Percentiles rank a stretch among this genome's conserved stretches.
These are phyloP conservation scores for Osmerus mordax DNA, from an alignment of 2,113 vertebrate genomes.

Conservation along the genomic window DNA sequence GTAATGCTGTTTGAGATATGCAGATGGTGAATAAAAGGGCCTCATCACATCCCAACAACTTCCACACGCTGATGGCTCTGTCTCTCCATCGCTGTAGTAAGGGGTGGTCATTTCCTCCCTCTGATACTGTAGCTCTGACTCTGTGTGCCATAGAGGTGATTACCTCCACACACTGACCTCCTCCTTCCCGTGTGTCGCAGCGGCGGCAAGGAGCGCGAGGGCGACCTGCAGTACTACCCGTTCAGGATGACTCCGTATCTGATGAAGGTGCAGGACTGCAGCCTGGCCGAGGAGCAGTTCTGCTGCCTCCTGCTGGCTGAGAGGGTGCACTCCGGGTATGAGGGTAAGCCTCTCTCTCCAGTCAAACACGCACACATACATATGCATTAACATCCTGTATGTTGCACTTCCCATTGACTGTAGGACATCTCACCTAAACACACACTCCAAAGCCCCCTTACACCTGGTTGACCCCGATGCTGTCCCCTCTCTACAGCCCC, in stretches of 20 bases:
- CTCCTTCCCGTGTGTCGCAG: slow-evolving; percentile 50
- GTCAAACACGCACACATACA: too few relatives aligned
- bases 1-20: too few relatives aligned
- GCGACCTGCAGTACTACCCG: slow-evolving; percentile 79
- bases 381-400: background rate
- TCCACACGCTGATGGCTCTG: too few relatives aligned
- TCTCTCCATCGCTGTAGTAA: too few relatives aligned
- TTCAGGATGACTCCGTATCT: slow-evolving; percentile 95
- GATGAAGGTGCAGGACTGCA: slow-evolving; percentile 81
- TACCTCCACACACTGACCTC: background rate
- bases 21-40: too few relatives aligned
- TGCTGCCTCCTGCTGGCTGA: slow-evolving; percentile 94
- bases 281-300: slow-evolving; percentile 79
- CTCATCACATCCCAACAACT: too few relatives aligned
- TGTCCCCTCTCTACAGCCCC: slow-evolving; percentile 73
- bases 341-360: slow-evolving; percentile 72
- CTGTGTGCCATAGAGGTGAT: too few relatives aligned
- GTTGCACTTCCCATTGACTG: background rate
- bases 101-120: too few relatives aligned
- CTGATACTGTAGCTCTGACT: too few relatives aligned
- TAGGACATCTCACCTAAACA: too few relatives aligned
- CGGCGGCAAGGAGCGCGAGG: slow-evolving; percentile 72
- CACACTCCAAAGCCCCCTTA: too few relatives aligned
- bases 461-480: background rate
- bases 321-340: slow-evolving; percentile 93